Conservation (phyloP, 1,140 invertebrate genomes). For the Cotesia glomerata region DNA sequence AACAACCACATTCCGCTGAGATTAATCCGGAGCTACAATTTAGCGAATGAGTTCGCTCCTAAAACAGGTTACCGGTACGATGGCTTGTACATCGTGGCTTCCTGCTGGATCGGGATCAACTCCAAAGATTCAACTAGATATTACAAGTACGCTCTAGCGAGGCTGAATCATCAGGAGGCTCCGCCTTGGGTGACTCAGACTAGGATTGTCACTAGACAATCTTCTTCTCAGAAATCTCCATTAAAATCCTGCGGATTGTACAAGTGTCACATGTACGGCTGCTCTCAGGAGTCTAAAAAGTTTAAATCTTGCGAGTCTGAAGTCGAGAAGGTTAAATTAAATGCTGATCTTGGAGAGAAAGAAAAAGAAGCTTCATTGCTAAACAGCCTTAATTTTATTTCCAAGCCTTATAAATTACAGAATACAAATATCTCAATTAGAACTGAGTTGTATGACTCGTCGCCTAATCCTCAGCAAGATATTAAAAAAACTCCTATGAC, state of each 20-base stretch:
- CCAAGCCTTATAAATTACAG: slow-evolving; percentile 36
- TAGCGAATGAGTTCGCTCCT: slow-evolving; percentile 53
- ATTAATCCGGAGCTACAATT: slow-evolving; percentile 52
- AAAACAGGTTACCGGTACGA: slow-evolving; percentile 58
- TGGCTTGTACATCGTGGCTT: slow-evolving; percentile 51
- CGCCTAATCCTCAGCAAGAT: slow-evolving; percentile 42
- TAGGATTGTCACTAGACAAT: not conserved
- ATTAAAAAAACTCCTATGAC: slow-evolving; percentile 40
- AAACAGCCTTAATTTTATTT: not conserved
- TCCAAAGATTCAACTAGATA: slow-evolving; percentile 39
- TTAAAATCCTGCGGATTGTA: slow-evolving; percentile 15
- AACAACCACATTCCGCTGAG: slow-evolving; percentile 52
- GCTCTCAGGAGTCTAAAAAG: not conserved
- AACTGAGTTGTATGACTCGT: slow-evolving; percentile 54
- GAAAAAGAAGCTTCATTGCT: slow-evolving; percentile 31
- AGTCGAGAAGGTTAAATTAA: not conserved
- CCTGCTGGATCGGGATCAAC: slow-evolving; percentile 49
- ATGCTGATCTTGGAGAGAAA: slow-evolving; percentile 45
- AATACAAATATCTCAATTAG: slow-evolving; percentile 57
- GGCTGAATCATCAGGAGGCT: slow-evolving; percentile 44
- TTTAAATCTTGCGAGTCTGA: not conserved
- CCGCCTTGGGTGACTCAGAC: slow-evolving; percentile 8
- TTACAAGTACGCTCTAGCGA: slow-evolving; percentile 52
- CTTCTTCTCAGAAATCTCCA: slow-evolving; percentile 5
- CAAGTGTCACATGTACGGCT: slow-evolving; percentile 19